Percentiles rank a stretch among this genome's conserved stretches.
Evolutionary conservation across 2,888 invertebrate species (phyloP).

Genomic region (Coleophora deauratella): DNA sequence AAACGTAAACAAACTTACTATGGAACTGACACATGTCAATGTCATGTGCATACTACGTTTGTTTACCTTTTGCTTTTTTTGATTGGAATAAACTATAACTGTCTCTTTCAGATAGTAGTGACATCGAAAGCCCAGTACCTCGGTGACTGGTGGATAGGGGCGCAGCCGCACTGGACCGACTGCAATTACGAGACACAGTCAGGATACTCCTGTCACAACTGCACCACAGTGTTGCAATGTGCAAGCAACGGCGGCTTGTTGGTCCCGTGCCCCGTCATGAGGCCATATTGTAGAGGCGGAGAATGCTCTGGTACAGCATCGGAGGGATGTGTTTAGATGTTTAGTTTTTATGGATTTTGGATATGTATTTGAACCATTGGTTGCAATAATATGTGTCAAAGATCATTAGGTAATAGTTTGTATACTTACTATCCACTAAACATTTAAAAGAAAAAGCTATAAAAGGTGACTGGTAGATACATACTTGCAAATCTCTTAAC

Average conservation of each 20-base stretch:
- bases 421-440: too few relatives aligned
- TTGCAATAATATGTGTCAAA: too few relatives aligned
- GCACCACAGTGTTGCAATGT: conserved; percentile 12
- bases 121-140: background rate
- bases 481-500: too few relatives aligned
- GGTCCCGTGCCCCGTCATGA: conserved; percentile 9
- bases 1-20: too few relatives aligned
- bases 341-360: background rate
- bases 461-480: too few relatives aligned
- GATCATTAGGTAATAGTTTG: too few relatives aligned
- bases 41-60: too few relatives aligned
- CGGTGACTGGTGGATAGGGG: conserved; percentile 5
- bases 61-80: too few relatives aligned
- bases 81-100: too few relatives aligned
- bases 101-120: too few relatives aligned
- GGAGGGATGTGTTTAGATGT: conserved; percentile 7
- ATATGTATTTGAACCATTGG: background rate
- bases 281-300: conserved; percentile 12
- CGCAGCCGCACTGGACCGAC: conserved; percentile 13
- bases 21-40: too few relatives aligned
- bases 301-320: conserved; percentile 8
- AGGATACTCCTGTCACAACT: conserved; percentile 14
- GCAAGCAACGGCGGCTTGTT: conserved; percentile 13
- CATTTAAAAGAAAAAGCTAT: too few relatives aligned
- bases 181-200: conserved; percentile 11